phyloP scores from a whole-genome alignment of 2,888 invertebrate genomes.

The Mythimna albipuncta region DNA sequence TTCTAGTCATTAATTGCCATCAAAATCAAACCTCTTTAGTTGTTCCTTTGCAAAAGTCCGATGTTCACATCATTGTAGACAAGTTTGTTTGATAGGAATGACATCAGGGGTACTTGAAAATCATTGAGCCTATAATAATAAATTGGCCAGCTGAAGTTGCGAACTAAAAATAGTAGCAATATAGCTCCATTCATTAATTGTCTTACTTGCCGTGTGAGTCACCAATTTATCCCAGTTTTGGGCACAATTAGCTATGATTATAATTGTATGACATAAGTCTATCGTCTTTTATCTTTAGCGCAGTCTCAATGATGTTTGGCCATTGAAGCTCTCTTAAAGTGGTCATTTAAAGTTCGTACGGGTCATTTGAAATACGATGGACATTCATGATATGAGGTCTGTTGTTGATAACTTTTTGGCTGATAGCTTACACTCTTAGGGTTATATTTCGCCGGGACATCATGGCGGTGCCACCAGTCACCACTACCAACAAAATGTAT shows the following conservation, averaged over 20 bases:
- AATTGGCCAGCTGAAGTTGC: slow-evolving; percentile 55
- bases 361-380: neutral
- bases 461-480: no score
- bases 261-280: slow-evolving; percentile 43
- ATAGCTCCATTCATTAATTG: slow-evolving; percentile 58
- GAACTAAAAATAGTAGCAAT: slow-evolving; percentile 62
- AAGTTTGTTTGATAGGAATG: slow-evolving; percentile 42
- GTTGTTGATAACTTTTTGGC: no score
- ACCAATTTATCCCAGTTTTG: slow-evolving; percentile 58
- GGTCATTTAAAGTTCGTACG: neutral
- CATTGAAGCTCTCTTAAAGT: neutral
- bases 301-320: slow-evolving; percentile 13
- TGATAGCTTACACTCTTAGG: no score
- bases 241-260: slow-evolving; percentile 35
- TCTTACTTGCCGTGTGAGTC: slow-evolving; percentile 54
- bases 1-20: neutral
- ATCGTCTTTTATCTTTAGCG: slow-evolving; percentile 50
- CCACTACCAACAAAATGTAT: no score
- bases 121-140: slow-evolving; percentile 49
- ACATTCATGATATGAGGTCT: no score
- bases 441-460: no score
- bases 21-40: neutral
- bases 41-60: slow-evolving; percentile 12
- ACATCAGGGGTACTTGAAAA: slow-evolving; percentile 58
- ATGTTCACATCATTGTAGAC: slow-evolving; percentile 30